Base-by-base conservation (phyloP, 2,113 vertebrate species). In the Oriolus oriolus region DNA sequence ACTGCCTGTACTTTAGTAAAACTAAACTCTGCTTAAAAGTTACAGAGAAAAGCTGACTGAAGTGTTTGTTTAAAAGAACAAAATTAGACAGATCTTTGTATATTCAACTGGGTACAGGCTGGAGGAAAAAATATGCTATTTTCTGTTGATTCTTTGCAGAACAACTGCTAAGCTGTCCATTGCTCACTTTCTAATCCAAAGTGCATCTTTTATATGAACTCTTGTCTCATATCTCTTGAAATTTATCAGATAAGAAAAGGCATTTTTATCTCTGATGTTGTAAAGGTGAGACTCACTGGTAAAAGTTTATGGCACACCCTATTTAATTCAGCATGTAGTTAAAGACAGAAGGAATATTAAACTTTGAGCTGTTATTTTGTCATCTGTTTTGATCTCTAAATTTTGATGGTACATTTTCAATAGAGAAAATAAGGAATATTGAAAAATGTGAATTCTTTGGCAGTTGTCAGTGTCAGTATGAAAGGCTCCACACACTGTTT, bases 301-400 rank as follows among this genome's bases (percentile, higher is more conserved):
- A 96, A 97, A 96, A 97, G 93, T 66, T 83, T 94, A 94, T 76
- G 92, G 63, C 95, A 92, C 91, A 93, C 96, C 96, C 79, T 95
- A 57, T 79, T 84, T 97, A 87, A 97, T 97, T 97, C 69, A 95
- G 63, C 96, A 86, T 18, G 56, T 65, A n/a, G 54, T 96, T 96
- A 88, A 95, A 85, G 73, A 63, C 41, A 86, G 78, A 88, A 77
- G 23, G 56, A 94, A 79, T 50, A 77, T 68, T 83, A 53, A 73
- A 79, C 65, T 68, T 73, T 30, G 27, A 61, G 21, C 6, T 68
- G 11, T 79, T 83, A 52, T 28, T 39, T 60, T 7, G 8, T 66
- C n/a, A 89, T 66, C 24, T 44, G 24, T 60, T 93, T 91, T 33
- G n/a, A 77, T 77, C 37, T 66, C 61, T 84, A 49, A 45, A 65